phyloP scores from a whole-genome alignment of 2,888 invertebrate species.

The Eulithis testata region DNA sequence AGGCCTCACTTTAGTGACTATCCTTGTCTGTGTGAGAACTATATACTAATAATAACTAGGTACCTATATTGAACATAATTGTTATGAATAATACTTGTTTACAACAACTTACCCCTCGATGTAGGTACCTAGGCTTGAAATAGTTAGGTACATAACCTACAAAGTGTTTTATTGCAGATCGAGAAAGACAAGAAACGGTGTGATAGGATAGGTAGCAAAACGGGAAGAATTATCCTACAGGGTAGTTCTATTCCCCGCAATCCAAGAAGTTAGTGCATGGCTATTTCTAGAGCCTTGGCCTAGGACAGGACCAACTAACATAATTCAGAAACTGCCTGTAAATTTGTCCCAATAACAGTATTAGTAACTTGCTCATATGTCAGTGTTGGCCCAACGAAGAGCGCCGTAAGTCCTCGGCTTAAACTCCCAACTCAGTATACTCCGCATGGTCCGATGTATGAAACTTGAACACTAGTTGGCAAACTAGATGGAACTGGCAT shows the following conservation, averaged over 20 bases:
- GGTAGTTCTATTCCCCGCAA: background rate
- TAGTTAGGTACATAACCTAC: no score
- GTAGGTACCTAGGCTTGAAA: no score
- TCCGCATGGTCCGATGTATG: slow-evolving; percentile 55
- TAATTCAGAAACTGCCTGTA: slow-evolving; percentile 33
- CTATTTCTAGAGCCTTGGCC: background rate
- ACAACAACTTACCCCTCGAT: no score
- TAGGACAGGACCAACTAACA: slow-evolving; percentile 14
- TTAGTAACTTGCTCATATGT: slow-evolving; percentile 54
- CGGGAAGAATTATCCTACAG: no score
- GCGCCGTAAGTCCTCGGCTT: slow-evolving; percentile 41
- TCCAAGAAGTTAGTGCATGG: slow-evolving; percentile 5
- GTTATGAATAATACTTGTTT: no score
- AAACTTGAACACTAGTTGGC: slow-evolving; percentile 57
- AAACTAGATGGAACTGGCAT: slow-evolving; percentile 58
- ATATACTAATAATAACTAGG: no score
- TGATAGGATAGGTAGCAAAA: no score
- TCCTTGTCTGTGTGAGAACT: no score
- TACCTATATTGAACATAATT: no score
- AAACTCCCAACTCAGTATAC: slow-evolving; percentile 48
- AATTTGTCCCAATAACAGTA: slow-evolving; percentile 60
- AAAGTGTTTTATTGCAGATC: no score
- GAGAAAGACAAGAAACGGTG: no score
- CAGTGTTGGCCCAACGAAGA: slow-evolving; percentile 51
- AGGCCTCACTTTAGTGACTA: no score